phyloP scores from a whole-genome alignment of 35 echinoderm and acorn worm genomes.

The Hemicentrotus pulcherrimus region DNA sequence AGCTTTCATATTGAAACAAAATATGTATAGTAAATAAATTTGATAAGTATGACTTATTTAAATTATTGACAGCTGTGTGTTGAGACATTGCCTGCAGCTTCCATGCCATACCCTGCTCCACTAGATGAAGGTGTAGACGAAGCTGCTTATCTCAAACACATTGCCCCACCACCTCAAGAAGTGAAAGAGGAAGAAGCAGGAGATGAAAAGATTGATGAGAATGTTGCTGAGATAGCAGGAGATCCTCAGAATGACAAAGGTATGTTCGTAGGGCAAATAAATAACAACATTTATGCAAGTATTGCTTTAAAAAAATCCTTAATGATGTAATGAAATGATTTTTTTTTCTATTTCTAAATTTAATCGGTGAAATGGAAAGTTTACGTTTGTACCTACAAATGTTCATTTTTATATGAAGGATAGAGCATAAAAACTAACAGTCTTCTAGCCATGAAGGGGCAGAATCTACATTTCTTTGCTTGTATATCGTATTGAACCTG shows the following conservation, averaged over 20 bases:
- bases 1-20: neutral
- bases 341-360: too few species aligned
- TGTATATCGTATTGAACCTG: too few species aligned
- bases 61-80: constrained; percentile 75
- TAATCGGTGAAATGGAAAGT: too few species aligned
- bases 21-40: neutral
- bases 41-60: neutral
- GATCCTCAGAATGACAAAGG: neutral
- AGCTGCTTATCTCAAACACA: constrained; percentile 67
- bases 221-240: constrained; percentile 6
- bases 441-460: too few species aligned
- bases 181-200: constrained; percentile 35
- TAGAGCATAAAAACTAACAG: too few species aligned
- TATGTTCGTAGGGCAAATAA: neutral
- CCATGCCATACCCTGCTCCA: constrained; percentile 83
- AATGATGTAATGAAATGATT: neutral
- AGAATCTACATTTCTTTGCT: too few species aligned
- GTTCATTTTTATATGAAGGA: too few species aligned
- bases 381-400: too few species aligned
- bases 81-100: constrained; percentile 72
- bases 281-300: neutral
- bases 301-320: neutral
- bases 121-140: constrained; percentile 88
- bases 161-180: constrained; percentile 68
- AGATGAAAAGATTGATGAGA: constrained; percentile 13